These are phyloP conservation scores for Hartigia nigra DNA, from an alignment of 2,888 invertebrate genomes.

Conservation along the genomic window DNA sequence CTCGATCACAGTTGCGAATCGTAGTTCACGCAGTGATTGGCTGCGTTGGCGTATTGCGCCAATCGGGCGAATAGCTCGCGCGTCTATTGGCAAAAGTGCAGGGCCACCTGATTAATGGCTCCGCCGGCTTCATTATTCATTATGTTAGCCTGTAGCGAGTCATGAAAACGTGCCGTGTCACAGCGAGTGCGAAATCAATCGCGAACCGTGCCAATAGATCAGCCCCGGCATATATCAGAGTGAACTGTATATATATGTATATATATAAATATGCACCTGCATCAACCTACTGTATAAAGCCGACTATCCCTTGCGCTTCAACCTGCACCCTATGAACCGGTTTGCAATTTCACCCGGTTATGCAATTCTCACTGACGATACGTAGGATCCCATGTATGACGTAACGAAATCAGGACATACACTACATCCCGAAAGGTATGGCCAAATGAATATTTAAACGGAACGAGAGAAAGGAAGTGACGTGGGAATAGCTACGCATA, in stretches of 20 bases:
- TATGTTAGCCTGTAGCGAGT: constrained; percentile 37
- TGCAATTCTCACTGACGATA: background rate
- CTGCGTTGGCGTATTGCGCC: constrained; percentile 1
- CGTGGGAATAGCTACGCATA: background rate
- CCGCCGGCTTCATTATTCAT: constrained; percentile 41
- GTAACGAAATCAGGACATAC: background rate
- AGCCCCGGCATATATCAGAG: background rate
- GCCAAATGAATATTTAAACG: background rate
- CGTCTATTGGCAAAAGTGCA: constrained; percentile 7
- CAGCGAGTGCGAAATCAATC: constrained; percentile 46
- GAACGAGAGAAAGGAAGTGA: background rate
- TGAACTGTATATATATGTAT: no score
- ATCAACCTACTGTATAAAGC: constrained; percentile 14
- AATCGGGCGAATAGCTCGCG: constrained; percentile 13
- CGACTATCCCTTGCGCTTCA: background rate
- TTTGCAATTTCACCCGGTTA: background rate
- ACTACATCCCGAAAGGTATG: background rate
- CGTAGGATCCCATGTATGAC: background rate
- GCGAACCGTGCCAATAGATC: constrained; percentile 15
- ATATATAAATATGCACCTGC: constrained; percentile 21
- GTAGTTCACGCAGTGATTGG: background rate
- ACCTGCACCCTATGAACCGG: background rate
- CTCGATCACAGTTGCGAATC: background rate
- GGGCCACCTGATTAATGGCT: constrained; percentile 33
- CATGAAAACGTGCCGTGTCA: constrained; percentile 37